A percentile compares a stretch with the other conserved stretches of the same genome.
phyloP scores from a whole-genome alignment of 2,113 vertebrate genomes.

The Ibidorhyncha struthersii region DNA sequence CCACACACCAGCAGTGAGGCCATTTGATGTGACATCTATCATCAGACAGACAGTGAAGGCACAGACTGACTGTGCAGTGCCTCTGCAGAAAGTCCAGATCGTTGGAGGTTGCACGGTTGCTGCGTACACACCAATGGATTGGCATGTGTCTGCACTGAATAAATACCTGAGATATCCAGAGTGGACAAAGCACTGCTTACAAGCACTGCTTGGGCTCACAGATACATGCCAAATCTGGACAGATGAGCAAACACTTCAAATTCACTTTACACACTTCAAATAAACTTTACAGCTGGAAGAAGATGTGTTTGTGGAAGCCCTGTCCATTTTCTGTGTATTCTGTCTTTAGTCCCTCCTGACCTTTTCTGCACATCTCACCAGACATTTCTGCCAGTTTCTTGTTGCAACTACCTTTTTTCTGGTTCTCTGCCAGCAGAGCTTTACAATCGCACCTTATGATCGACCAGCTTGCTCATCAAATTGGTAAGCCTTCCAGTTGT shows the following conservation, averaged over 20 bases:
- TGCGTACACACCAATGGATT: accelerated
- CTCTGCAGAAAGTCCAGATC: neutral
- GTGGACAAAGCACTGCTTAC: neutral
- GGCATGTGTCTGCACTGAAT: neutral
- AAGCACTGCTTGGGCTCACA: neutral
- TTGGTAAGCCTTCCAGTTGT: neutral
- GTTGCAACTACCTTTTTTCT: neutral
- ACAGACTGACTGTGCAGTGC: neutral
- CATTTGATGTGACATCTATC: neutral
- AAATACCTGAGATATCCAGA: neutral
- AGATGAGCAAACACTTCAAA: neutral
- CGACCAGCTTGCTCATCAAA: neutral
- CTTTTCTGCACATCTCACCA: neutral
- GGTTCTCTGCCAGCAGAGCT: neutral
- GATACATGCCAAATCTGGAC: neutral
- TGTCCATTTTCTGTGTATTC: accelerated
- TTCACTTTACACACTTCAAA: no score
- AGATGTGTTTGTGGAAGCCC: neutral
- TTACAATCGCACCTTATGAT: neutral
- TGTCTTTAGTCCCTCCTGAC: neutral
- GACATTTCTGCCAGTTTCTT: neutral
- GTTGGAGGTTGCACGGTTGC: no score
- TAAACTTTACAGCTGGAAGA: neutral
- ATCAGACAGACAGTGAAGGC: neutral
- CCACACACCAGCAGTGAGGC: neutral